Base-by-base conservation (phyloP, 2,113 vertebrate genomes). In the Sciurus niger region DNA sequence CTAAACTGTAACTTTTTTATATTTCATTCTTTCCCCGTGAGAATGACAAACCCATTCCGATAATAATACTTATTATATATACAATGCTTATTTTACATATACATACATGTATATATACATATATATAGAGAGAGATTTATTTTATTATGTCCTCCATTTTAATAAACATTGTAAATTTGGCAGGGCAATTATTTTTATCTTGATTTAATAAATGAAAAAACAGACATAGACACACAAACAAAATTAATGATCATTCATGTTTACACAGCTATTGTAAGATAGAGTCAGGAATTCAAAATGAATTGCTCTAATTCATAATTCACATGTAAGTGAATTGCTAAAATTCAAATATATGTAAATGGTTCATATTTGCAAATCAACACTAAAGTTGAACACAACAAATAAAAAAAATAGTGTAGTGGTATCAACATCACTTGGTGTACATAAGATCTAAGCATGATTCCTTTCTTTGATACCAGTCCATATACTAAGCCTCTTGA, bases 401-500 rank as follows among this genome's bases (percentile, higher is more conserved):
- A 92, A 95, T 92, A 83, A 73, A 84, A 2, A 67, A 84, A 2
- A 60, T 13, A 68, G 2, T 55, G 4, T 28, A 25, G 11, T 28
- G 32, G 16, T 65, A 74, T 30, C 8, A 76, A 10, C 17, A 37
- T 63, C 11, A 40, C 4, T 24, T 77, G 32, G 4, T 55, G 34
- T 83, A 63, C 51, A 20, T 84, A 84, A 65, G 8, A 88, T 60
- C 46, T 67, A 58, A 90, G 46, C 6, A 10, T 22, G 5, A n/a
- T 40, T 80, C 3, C 30, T 73, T 63, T 87, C 34, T 58, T 67
- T 83, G 25, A 70, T 34, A 72, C 14, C n/a, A 40, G 2, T 18
- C 92, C 72, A 72, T 17, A 53, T 73, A 76, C 6, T 84, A 77
- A 93, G 18, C 9, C 22, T 78, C 46, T 95, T 88, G 43, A 86